phyloP scores from a whole-genome alignment of 2,888 invertebrate genomes.

The Drosophila merina region DNA sequence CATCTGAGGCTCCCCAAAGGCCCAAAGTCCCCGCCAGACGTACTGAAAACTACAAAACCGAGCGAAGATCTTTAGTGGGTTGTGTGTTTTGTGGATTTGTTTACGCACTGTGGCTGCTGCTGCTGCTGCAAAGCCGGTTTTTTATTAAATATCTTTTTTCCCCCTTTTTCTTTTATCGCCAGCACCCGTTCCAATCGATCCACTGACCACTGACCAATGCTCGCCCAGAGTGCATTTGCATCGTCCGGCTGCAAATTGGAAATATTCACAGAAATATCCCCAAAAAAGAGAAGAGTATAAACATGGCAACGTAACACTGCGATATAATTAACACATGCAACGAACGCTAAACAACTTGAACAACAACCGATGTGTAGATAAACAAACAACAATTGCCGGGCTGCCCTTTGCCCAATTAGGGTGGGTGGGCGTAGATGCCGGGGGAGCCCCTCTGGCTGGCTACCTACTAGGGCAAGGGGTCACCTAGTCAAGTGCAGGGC shows the following conservation, averaged over 20 bases:
- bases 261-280: constrained; percentile 12
- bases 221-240: constrained; percentile 37
- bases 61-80: constrained; percentile 62
- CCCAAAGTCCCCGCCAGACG: constrained; percentile 30
- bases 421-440: constrained; percentile 12
- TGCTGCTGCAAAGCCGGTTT: constrained; percentile 60
- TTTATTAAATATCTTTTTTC: constrained; percentile 13
- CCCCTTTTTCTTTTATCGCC: not conserved
- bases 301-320: constrained; percentile 28
- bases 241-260: constrained; percentile 20
- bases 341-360: constrained; percentile 28
- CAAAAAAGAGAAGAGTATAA: constrained; percentile 18
- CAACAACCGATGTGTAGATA: constrained; percentile 22
- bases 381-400: constrained; percentile 51
- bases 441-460: not conserved
- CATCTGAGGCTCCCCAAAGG: constrained; percentile 16
- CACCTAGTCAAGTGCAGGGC: constrained; percentile 41
- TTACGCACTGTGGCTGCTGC: constrained; percentile 53
- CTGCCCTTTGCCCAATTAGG: constrained; percentile 71
- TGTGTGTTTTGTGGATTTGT: constrained; percentile 43
- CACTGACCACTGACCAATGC: constrained; percentile 37
- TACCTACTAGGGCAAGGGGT: not conserved
- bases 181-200: constrained; percentile 29
- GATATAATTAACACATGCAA: constrained; percentile 42
- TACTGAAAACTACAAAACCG: constrained; percentile 44